A percentile compares a stretch with the other conserved stretches of the same genome.
phyloP scores from a whole-genome alignment of 2,888 invertebrate genomes.

The Dione vanillae region DNA sequence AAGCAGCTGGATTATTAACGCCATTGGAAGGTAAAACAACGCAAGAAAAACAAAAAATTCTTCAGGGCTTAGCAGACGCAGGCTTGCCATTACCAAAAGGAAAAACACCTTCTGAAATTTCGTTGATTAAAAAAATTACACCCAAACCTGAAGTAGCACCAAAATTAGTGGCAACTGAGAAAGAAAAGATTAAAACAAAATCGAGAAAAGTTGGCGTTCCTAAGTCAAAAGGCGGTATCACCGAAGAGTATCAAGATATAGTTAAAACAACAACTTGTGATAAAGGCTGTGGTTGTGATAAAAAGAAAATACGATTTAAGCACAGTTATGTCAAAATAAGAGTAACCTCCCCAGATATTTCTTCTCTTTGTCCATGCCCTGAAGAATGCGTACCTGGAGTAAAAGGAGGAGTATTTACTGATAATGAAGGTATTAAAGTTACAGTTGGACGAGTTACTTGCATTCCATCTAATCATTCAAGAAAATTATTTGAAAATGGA shows the following conservation, averaged over 20 bases:
- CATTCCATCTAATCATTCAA: constrained; percentile 52
- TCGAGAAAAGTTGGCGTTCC: constrained; percentile 53
- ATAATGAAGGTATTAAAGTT: constrained; percentile 69
- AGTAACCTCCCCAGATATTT: constrained; percentile 70
- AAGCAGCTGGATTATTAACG: constrained; percentile 50
- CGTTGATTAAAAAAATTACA: constrained; percentile 52
- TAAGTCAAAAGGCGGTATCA: constrained; percentile 51
- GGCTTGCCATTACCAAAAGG: constrained; percentile 50
- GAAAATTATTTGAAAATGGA: constrained; percentile 26
- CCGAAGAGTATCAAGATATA: constrained; percentile 62
- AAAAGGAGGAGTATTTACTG: constrained; percentile 63
- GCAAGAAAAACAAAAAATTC: constrained; percentile 52
- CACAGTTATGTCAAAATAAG: constrained; percentile 71
- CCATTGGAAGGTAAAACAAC: constrained; percentile 51
- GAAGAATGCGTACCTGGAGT: constrained; percentile 67
- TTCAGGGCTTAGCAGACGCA: constrained; percentile 44
- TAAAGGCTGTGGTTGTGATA: constrained; percentile 67
- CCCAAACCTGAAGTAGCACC: constrained; percentile 50
- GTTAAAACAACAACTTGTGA: constrained; percentile 67
- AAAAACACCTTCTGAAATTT: constrained; percentile 51
- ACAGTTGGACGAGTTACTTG: constrained; percentile 65
- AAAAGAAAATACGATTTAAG: constrained; percentile 71
- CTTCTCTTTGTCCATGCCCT: constrained; percentile 65
- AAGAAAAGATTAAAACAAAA: constrained; percentile 55
- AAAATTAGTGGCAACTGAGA: constrained; percentile 55